Conservation (phyloP, 2,888 invertebrate genomes). For the Drosophila putrida region DNA sequence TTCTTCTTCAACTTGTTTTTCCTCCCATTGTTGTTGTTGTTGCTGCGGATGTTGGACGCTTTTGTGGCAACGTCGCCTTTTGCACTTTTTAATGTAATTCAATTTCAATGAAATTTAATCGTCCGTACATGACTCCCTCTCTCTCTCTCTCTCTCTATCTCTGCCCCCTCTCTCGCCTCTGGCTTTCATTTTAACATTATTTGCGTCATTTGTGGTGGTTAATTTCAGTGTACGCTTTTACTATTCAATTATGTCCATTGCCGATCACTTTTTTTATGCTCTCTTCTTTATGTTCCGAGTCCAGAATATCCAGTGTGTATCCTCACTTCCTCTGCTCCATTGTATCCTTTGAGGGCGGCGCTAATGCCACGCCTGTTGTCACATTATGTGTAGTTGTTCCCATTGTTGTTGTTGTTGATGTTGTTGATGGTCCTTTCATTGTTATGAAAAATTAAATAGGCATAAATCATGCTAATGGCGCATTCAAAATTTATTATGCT, state of each 20-base stretch:
- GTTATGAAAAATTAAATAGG: slow-evolving; percentile 81
- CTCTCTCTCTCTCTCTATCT: not conserved
- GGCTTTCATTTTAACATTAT: slow-evolving; percentile 68
- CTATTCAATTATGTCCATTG: slow-evolving; percentile 78
- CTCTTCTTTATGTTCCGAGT: slow-evolving; percentile 53
- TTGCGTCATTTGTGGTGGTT: slow-evolving; percentile 82
- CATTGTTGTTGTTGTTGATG: slow-evolving; percentile 42
- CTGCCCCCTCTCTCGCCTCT: slow-evolving; percentile 6
- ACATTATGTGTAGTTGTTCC: slow-evolving; percentile 54
- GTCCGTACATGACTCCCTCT: slow-evolving; percentile 62
- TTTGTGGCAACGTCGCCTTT: slow-evolving; percentile 71
- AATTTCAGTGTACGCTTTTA: slow-evolving; percentile 79
- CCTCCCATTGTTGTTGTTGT: slow-evolving; percentile 9
- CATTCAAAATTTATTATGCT: slow-evolving; percentile 82
- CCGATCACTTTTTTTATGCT: slow-evolving; percentile 75
- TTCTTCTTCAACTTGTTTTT: slow-evolving; percentile 27
- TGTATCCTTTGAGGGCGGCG: slow-evolving; percentile 34
- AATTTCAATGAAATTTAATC: slow-evolving; percentile 82
- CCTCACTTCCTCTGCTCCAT: slow-evolving; percentile 16
- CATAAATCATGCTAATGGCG: slow-evolving; percentile 81
- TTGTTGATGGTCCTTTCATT: slow-evolving; percentile 60
- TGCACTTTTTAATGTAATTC: slow-evolving; percentile 80
- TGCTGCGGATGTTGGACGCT: slow-evolving; percentile 32
- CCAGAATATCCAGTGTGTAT: slow-evolving; percentile 1
- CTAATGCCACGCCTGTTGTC: slow-evolving; percentile 61